These are phyloP conservation scores for Eubasilissa regina DNA, from an alignment of 1,140 invertebrate genomes.

Conservation along the genomic window DNA sequence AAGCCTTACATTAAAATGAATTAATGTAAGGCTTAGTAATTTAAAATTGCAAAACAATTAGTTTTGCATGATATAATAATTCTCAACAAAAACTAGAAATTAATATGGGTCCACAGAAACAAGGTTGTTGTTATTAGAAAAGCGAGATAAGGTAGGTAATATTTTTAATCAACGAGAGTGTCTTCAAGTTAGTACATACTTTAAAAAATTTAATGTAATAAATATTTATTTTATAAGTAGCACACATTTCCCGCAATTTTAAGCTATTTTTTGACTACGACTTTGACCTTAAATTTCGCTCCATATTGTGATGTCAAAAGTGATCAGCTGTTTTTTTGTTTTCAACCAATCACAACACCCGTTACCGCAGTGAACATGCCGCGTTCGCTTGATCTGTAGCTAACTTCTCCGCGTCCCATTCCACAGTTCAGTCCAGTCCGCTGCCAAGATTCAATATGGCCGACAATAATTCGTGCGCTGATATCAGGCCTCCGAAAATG, in stretches of 20 bases:
- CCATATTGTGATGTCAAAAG: conserved; percentile 36
- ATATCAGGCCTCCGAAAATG: conserved; percentile 65
- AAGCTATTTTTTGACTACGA: background rate
- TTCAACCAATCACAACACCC: conserved; percentile 60
- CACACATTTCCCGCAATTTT: background rate
- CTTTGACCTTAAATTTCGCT: background rate
- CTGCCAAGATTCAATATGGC: conserved; percentile 75
- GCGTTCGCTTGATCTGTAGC: background rate
- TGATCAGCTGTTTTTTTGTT: conserved; percentile 52
- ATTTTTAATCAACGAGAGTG: no score
- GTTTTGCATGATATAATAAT: no score
- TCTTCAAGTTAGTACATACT: no score
- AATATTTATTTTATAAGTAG: background rate
- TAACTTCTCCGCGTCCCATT: conserved; percentile 10
- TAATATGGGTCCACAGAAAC: no score
- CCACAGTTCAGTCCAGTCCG: conserved; percentile 27
- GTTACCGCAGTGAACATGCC: conserved; percentile 39
- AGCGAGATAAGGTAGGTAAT: no score
- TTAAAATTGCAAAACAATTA: no score
- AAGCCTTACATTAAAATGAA: no score
- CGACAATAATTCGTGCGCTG: conserved; percentile 64
- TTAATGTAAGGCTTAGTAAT: no score
- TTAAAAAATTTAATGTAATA: no score
- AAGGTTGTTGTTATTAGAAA: no score
- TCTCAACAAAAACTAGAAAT: no score